Base-by-base conservation (phyloP, 1,140 invertebrate species). In the Muscidifurax raptorellus region DNA sequence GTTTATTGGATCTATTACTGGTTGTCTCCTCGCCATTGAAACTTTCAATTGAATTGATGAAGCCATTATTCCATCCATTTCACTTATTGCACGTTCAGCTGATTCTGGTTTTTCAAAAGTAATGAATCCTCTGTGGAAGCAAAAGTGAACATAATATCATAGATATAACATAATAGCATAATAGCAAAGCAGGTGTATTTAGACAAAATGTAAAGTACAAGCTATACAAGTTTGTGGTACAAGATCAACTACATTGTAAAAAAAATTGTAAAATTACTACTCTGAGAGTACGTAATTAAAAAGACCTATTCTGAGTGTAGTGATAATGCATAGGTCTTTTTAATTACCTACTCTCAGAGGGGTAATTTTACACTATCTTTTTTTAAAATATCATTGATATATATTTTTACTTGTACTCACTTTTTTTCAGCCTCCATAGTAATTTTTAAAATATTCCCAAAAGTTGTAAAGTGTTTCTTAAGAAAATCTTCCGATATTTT, bases 91-190 rank as follows among this genome's bases (percentile, higher is more conserved):
- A 88, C 96, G 95, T 75, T 97, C 96, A 18, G 98, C 97, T 52
- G 96, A 95, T 86, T 98, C 97, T 25, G 96, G 94, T 89, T 97
- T 98, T 86, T 98, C 97, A 94, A 99, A 99, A 6, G 98, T 98
- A 10, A 99, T 95, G 94, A 98, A 99, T 13, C 97, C 98, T 90
- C 97, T 97, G 91, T 95, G 96, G 90, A 90, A 94, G 94, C 90
- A 89, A 59, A 74, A 66, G 18, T 66, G 18, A 64, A 47, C 83
- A 76, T 75, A 83, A 74, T 84, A 40, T 25, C 40, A 67, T 66
- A 47, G 59, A 30, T 47, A 44, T 64, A 75, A 72, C 28, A 40
- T 78, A 30, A 79, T 71, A 83, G 84, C n/a, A n/a, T n/a, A n/a
- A n/a, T n/a, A n/a, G n/a, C n/a, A n/a, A n/a, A n/a, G n/a, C n/a